Evolutionary conservation across 2,888 invertebrate species (phyloP).

Genomic region (Tetheella fluctuosa): DNA sequence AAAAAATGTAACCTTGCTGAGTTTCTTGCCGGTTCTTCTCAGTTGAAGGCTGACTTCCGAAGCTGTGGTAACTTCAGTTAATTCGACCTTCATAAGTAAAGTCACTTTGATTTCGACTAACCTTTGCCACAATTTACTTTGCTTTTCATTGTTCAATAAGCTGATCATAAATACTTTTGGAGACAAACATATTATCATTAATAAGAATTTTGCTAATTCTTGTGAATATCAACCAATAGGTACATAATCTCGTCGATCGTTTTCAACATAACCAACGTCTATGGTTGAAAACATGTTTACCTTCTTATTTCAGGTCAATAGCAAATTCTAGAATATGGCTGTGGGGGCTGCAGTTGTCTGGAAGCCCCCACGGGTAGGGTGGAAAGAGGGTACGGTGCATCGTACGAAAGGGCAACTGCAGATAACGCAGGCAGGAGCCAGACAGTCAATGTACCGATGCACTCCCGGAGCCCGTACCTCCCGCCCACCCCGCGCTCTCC

Average conservation of each 20-base stretch:
- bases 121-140: too few relatives aligned
- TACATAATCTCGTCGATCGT: conserved; percentile 2
- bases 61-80: too few relatives aligned
- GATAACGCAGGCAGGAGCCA: conserved; percentile 79
- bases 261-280: conserved; percentile 18
- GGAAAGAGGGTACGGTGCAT: conserved; percentile 78
- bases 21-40: too few relatives aligned
- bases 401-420: conserved; percentile 84
- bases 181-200: not conserved
- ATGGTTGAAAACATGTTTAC: conserved; percentile 60
- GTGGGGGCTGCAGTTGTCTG: conserved; percentile 72
- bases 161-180: too few relatives aligned
- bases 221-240: conserved; percentile 7
- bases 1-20: too few relatives aligned
- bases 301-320: conserved; percentile 74
- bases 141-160: too few relatives aligned
- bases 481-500: conserved; percentile 32
- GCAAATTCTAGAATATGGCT: conserved; percentile 64
- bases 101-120: too few relatives aligned
- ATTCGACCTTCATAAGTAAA: too few relatives aligned
- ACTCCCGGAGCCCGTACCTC: conserved; percentile 57
- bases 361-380: conserved; percentile 62
- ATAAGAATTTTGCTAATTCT: not conserved
- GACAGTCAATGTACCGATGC: conserved; percentile 84
- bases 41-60: too few relatives aligned